Evolutionary conservation across 2,888 invertebrate species (phyloP), one percentile per base, ranked within the genome.

Genomic region (Hemistola chrysoprasaria): DNA sequence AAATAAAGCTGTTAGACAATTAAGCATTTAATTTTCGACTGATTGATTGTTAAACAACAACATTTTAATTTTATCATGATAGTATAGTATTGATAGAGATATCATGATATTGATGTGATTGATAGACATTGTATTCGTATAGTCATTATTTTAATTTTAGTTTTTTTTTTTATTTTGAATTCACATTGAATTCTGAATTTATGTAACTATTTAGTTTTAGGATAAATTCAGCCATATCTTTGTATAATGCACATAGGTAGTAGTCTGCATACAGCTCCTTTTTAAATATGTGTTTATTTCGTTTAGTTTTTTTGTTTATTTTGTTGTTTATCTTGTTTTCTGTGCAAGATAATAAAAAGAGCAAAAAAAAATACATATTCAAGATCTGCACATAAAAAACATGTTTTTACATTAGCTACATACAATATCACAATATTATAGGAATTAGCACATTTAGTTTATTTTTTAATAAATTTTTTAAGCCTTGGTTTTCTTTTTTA

Each of bases 1-100:
- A 67, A 62, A 60, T n/a, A 71, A 67, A 68, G 62, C 70, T 76
- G 67, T 72, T 65, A 70, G 65, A 67, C 62, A 63, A 61, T 65
- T 76, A 80, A 80, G 84, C 81, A 71, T 75, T 74, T 71, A 72
- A 75, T 59, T 75, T 69, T 80, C 62, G 80, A 84, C 81, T 81
- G 80, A 81, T 67, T 62, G 62, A 64, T 71, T 65, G 65, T 73
- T 70, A 72, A 69, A 68, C 70, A 71, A n/a, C 69, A 68, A 71
- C 65, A 68, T 65, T 60, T 62, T 51, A 47, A 16, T 16, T 3
- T 16, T 16, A 16, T 16, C 16, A 16, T 16, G 16, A 16, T 16
- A 16, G 2, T 16, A 4, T n/a, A n/a, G n/a, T n/a, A 56, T 16
- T 16, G 16, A 16, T 16, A 16, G 4, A 16, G 16, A 16, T 16